These are phyloP conservation scores for Dinomys branickii DNA, from an alignment of 2,113 vertebrate species.

Conservation along the genomic window DNA sequence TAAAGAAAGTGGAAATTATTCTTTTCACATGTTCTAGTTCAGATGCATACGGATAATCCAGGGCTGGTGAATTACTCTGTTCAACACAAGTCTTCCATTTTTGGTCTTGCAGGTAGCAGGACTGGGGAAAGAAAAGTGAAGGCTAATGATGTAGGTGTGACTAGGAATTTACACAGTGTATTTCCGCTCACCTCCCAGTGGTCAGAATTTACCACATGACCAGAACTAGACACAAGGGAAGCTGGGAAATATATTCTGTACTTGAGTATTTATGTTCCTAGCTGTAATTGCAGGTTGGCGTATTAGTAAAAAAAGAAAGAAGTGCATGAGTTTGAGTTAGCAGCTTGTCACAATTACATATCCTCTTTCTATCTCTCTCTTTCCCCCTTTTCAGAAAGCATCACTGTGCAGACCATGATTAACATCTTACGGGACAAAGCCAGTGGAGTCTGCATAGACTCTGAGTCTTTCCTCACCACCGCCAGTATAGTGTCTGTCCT, in stretches of 20 bases:
- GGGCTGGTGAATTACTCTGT: neutral
- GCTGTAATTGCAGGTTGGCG: neutral
- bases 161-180: accelerated
- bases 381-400: constrained; percentile 78
- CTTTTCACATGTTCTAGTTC: neutral
- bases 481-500: constrained; percentile 89
- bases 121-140: neutral
- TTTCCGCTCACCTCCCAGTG: neutral
- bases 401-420: constrained; percentile 89
- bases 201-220: neutral
- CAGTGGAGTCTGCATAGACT: constrained; percentile 87
- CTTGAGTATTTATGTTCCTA: neutral
- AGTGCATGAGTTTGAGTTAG: neutral
- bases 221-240: neutral
- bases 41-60: neutral
- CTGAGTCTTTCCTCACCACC: constrained; percentile 89
- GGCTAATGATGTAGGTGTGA: neutral
- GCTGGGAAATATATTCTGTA: neutral
- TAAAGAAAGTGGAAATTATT: neutral
- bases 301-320: neutral
- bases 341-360: neutral
- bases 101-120: neutral
- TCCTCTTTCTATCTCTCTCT: neutral
- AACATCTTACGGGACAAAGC: constrained; percentile 88
- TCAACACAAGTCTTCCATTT: neutral